Percentiles rank a stretch among this genome's conserved stretches.
Evolutionary conservation across 2,888 invertebrate genomes (phyloP).

Genomic region (Orchestes rusci): DNA sequence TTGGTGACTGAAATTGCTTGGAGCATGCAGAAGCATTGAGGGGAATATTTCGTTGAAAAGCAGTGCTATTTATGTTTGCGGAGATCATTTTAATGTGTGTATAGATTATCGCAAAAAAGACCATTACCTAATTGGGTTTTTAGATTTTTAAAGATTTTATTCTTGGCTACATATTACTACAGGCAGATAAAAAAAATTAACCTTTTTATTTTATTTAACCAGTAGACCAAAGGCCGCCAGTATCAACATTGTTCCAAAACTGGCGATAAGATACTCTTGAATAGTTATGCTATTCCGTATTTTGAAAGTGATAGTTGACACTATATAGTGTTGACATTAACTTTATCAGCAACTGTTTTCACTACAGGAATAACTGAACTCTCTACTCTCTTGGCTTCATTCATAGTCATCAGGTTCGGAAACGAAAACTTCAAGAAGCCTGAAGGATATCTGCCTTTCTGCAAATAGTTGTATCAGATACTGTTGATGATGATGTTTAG

Average conservation of each 20-base stretch:
- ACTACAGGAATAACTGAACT: slow-evolving; percentile 38
- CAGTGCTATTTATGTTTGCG: too few relatives aligned
- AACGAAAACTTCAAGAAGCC: slow-evolving; percentile 73
- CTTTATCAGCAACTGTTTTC: slow-evolving; percentile 5
- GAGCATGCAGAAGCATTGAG: too few relatives aligned
- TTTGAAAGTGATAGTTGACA: slow-evolving; percentile 41
- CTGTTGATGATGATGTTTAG: slow-evolving; percentile 19
- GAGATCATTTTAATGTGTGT: too few relatives aligned
- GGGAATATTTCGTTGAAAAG: too few relatives aligned
- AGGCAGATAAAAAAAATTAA: too few relatives aligned
- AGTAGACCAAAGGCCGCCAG: slow-evolving; percentile 49
- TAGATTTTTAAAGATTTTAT: too few relatives aligned
- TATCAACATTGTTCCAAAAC: slow-evolving; percentile 47
- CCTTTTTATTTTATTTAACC: too few relatives aligned
- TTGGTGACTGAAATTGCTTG: too few relatives aligned
- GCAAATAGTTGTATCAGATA: slow-evolving; percentile 28
- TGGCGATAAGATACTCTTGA: slow-evolving; percentile 55
- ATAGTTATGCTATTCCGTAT: slow-evolving; percentile 53
- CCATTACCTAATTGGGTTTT: too few relatives aligned
- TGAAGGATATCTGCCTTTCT: slow-evolving; percentile 58
- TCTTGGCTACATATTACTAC: too few relatives aligned
- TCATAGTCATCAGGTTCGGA: slow-evolving; percentile 61
- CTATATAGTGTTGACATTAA: slow-evolving; percentile 13
- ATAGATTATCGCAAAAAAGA: too few relatives aligned
- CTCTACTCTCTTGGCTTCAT: slow-evolving; percentile 42